Base-by-base conservation (phyloP, 2,113 vertebrate species). In the Gallinago jamesoni region DNA sequence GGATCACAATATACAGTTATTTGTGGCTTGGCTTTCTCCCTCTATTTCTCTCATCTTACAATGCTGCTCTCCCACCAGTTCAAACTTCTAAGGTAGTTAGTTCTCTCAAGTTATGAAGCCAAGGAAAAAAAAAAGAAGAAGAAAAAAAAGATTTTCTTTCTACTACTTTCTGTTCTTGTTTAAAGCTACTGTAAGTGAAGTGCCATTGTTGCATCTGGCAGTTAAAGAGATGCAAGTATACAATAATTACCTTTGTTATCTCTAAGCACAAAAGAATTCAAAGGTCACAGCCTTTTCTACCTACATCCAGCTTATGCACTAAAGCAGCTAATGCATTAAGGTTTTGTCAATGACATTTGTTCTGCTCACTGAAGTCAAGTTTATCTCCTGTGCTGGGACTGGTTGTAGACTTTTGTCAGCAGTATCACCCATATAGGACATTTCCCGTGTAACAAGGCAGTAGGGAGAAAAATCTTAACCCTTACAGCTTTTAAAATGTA, bases 1-100 rank as follows among this genome's bases (percentile, higher is more conserved):
- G 95, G 89, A 95, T 95, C 90, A 88, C 80, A 78, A 68, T 82
- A 55, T 96, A 59, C 77, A 91, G 90, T 92, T 95, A 94, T 93
- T 97, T 97, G 95, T 96, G 97, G 95, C 94, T 97, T 96, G 96
- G 95, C 97, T 93, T 93, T 83, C 89, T 68, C 62, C 56, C 93
- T 64, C 35, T 85, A 20, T 77, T 89, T 95, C 81, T 91, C 91
- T 87, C 91, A 6, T 96, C 70, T 95, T 92, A 87, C 82, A 96
- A 47, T 33, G 16, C 52, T 77, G 48, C 8, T 89, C 93, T 89
- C 91, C 88, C 90, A 95, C 93, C 88, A 92, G 75, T 69, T 95
- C 72, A 76, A 94, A 82, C 57, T 94, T 91, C 89, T 84, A 93
- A 94, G 87, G 84, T 96, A 93, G 84, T 56, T 81, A 89, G 35